Base-by-base conservation (phyloP, 2,888 invertebrate species). In the Oligia fasciuncula region DNA sequence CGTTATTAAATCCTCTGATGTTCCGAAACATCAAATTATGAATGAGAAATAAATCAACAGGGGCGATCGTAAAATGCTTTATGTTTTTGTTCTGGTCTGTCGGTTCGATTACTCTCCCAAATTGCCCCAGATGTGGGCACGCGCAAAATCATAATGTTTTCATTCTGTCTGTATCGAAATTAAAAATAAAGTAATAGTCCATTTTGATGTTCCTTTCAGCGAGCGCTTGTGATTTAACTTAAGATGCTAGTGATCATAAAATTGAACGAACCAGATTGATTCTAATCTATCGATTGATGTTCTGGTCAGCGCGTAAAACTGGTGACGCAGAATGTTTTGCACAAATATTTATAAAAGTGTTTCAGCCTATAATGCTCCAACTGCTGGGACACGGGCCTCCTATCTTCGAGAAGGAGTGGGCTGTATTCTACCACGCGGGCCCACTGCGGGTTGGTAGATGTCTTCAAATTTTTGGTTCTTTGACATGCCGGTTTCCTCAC, bases 21-120 rank as follows among this genome's bases (percentile, higher is more conserved):
- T 96, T 94, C 95, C 93, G 94, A 94, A 95, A 95, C 95, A 96
- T 96, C 95, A 95, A 96, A 96, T 97, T 97, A 96, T 96, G 95
- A 96, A 96, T 95, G 95, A 94, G 95, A 93, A 94, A 97, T 97
- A 96, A 97, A 97, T 97, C 96, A 96, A 93, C 94, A 92, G 93
- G 91, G 94, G 93, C 94, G 94, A 89, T 96, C 96, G 95, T 96
- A 97, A 97, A 97, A 91, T 91, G 93, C 93, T 96, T 96, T 96
- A 96, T 96, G 95, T 95, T 96, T 92, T 95, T 95, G 95, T 95
- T 96, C 95, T 95, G 96, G 93, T 89, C 93, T 79, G 81, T 91
- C 91, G 91, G 92, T 93, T 93, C 94, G 94, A 94, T 95, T 95
- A 93, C 94, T 93, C 93, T 93, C 92, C 92, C 92, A 94, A 94